A percentile compares a stretch with the other conserved stretches of the same genome.
phyloP scores from a whole-genome alignment of 2,113 vertebrate genomes.

The Gobio gobio region DNA sequence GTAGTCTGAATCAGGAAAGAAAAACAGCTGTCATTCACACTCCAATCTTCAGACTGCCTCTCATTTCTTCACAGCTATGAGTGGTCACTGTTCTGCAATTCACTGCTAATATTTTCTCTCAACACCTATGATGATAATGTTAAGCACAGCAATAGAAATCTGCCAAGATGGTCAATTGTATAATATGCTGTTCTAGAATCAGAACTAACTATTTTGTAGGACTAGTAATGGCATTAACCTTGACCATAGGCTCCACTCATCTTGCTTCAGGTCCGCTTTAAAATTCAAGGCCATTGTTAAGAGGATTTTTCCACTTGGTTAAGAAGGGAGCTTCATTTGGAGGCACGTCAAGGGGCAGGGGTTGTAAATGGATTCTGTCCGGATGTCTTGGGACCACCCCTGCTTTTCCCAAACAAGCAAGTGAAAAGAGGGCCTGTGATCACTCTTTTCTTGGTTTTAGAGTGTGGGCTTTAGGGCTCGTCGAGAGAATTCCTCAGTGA shows the following conservation, averaged over 20 bases:
- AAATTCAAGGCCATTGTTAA: conserved; percentile 58
- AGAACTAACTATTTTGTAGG: background rate
- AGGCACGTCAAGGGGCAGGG: conserved; percentile 54
- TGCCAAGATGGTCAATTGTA: background rate
- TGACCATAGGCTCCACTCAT: conserved; percentile 36
- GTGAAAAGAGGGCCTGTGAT: conserved; percentile 81
- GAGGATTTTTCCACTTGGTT: conserved; percentile 66
- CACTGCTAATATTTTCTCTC: background rate
- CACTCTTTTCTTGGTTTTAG: conserved; percentile 66
- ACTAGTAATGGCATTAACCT: conserved; percentile 27
- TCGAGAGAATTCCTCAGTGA: conserved; percentile 83
- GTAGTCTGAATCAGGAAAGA: background rate
- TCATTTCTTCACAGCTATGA: background rate
- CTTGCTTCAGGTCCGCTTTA: conserved; percentile 46
- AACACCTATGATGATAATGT: background rate
- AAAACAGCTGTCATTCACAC: conserved; percentile 14
- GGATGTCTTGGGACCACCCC: conserved; percentile 81
- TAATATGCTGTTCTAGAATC: background rate
- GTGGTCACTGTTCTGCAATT: background rate
- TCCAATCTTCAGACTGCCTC: background rate
- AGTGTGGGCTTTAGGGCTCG: conserved; percentile 71
- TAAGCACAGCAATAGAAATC: background rate
- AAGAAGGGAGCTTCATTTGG: conserved; percentile 55
- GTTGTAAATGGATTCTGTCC: conserved; percentile 68
- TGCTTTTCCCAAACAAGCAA: conserved; percentile 84